Evolutionary conservation across 2,888 invertebrate species (phyloP), one percentile per base, ranked within the genome.

Genomic region (Temnothorax rugatulus): DNA sequence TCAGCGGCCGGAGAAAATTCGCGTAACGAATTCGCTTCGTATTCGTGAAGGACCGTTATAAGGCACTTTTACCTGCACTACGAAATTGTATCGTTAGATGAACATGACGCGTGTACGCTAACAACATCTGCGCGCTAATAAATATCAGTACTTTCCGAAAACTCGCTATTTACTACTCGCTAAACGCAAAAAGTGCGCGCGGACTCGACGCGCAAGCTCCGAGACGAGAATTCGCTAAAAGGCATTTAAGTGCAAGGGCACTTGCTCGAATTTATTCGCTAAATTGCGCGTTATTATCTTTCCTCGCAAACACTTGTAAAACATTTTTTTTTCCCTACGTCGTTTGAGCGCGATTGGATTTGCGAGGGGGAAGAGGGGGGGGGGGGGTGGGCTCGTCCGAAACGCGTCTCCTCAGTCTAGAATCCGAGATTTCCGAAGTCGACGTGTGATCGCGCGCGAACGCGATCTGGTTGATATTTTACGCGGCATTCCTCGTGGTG

Each of bases 41-140:
- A 85, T 86, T 84, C 84, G 86, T 84, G 84, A 75, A 86, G 79
- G 87, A 88, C 86, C 82, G 90, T 89, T 64, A 83, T 90, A 90
- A 90, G 90, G 90, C 90, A 90, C 90, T 90, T 90, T 90, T 84
- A 84, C 83, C 86, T 87, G 88, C 86, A 79, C 89, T 82, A 89
- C 89, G 59, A 84, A 86, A 73, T 69, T 73, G 64, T 59, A 84
- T 66, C 52, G 57, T 83, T 66, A 79, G 76, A 76, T 54, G 69
- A 69, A 52, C 9, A 21, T 82, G 34, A 47, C 44, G 68, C 57
- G 66, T 83, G 68, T 59, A 61, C 34, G 21, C 68, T 83, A 75
- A 29, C 41, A 59, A 81, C 81, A 41, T 47, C 25, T 81, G 81
- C 54, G 77, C 50, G 50, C 68, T 61, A 68, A 25, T 41, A 68